Evolutionary conservation across 1,140 invertebrate genomes (phyloP), one percentile per base, ranked within the genome.

Genomic region (Drosophila asahinai): DNA sequence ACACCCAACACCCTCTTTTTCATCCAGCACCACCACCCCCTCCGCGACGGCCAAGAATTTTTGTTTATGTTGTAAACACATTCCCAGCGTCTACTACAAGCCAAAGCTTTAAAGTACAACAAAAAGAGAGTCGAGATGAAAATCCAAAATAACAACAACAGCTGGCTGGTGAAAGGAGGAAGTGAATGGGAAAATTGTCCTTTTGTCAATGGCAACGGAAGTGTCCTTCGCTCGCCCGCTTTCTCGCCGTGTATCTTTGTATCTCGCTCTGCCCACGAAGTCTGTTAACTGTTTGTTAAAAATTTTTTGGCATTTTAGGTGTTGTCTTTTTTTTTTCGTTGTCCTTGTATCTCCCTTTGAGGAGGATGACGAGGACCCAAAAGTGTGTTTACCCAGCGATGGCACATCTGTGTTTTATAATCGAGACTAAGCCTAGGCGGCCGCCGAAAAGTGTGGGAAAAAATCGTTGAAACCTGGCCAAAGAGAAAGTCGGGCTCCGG

Each of bases 351-450:
- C 22, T 17, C 40, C 40, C 27, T 73, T 77, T 74, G 42, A 57
- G 59, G 45, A 43, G 64, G 38, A 49, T 42, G 81, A 74, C 74
- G 45, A 51, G 62, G 54, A 30, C 65, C 52, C 71, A 66, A 83
- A 66, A 83, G 81, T 63, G 65, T 83, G 80, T 83, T 83, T 83
- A 83, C 70, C 63, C 38, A 19, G 65, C 45, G 61, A 52, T 80
- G 83, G 72, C 84, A 77, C 83, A 87, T 83, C 83, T 87, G 83
- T 83, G 81, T 78, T 87, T 89, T 89, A 89, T 83, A 89, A 89
- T 87, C 83, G 83, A 77, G 58, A 55, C 76, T 63, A 64, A 64
- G 59, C 66, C 66, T 45, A 72, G 67, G 43, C 48, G 43, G 30
- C 12, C 48, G 72, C 67, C 65, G 52, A 72, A 70, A 72, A 25